These are phyloP conservation scores for Macrotrachela quadricornifera DNA, from an alignment of 1,140 invertebrate genomes.

Conservation along the genomic window DNA sequence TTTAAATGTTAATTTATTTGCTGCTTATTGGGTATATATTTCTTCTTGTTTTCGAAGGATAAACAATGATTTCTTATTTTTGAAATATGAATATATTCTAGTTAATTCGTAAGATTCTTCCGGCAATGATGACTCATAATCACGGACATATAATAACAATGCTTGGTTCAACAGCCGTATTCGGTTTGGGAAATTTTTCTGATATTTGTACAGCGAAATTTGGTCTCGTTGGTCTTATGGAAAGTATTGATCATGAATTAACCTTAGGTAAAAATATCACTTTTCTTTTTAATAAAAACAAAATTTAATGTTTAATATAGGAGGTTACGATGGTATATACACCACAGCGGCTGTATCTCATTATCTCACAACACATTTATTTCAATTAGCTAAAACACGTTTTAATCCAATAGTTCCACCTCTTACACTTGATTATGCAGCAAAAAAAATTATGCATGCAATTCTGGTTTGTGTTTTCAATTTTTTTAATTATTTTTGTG, in stretches of 20 bases:
- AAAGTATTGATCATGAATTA: slow-evolving; percentile 6
- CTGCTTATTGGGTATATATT: too few species aligned
- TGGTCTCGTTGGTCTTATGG: slow-evolving; percentile 5
- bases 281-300: too few species aligned
- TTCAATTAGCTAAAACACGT: slow-evolving; percentile 2
- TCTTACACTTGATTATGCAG: background rate
- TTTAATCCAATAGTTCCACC: slow-evolving; percentile 4
- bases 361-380: slow-evolving; percentile 1
- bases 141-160: slow-evolving; percentile 83
- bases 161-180: slow-evolving; percentile 64
- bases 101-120: slow-evolving; percentile 45
- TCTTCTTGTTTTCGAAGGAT: too few species aligned
- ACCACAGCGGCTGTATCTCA: slow-evolving; percentile 3
- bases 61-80: too few species aligned
- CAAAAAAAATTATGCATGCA: slow-evolving; percentile 4
- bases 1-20: too few species aligned
- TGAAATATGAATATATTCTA: too few species aligned
- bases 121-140: slow-evolving; percentile 52
- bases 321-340: slow-evolving; percentile 6
- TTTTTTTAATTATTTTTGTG: too few species aligned
- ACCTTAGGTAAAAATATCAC: background rate
- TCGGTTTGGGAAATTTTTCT: slow-evolving; percentile 12
- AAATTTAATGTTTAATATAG: background rate
- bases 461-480: background rate
- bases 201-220: slow-evolving; percentile 9